Evolutionary conservation across 2,888 invertebrate genomes (phyloP).

Genomic region (Luperina testacea): DNA sequence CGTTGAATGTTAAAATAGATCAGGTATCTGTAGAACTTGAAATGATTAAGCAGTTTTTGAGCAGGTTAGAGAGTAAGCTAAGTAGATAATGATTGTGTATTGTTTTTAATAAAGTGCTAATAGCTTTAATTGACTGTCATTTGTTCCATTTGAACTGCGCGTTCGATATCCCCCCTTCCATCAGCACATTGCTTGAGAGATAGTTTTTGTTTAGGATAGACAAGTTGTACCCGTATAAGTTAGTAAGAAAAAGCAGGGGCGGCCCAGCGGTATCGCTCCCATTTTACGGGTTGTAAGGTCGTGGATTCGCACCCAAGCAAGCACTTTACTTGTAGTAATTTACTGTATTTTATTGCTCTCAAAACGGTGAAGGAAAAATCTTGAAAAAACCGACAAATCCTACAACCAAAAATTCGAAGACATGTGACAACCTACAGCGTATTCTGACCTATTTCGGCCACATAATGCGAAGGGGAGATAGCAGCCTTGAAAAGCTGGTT

Average conservation of each 20-base stretch:
- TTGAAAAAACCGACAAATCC: background rate
- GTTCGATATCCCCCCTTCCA: background rate
- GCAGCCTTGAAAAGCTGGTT: too few species aligned
- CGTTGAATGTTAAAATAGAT: conserved; percentile 82
- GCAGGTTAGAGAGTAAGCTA: conserved; percentile 81
- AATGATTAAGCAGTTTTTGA: conserved; percentile 78
- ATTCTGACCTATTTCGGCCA: too few species aligned
- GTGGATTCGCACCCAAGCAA: too few species aligned
- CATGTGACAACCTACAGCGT: too few species aligned
- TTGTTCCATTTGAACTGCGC: background rate
- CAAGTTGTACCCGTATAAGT: background rate
- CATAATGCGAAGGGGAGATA: too few species aligned
- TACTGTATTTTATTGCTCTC: background rate
- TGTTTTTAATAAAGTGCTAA: conserved; percentile 35
- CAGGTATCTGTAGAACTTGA: conserved; percentile 82
- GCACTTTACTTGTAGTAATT: background rate
- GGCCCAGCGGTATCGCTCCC: background rate
- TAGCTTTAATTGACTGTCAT: background rate
- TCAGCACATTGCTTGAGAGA: background rate
- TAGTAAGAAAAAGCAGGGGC: background rate
- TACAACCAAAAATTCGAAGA: background rate
- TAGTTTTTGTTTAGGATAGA: background rate
- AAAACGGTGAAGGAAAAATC: background rate
- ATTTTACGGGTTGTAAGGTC: background rate
- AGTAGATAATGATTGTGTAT: conserved; percentile 44